Evolutionary conservation across 2,888 invertebrate species (phyloP), one percentile per base, ranked within the genome.

Genomic region (Epistrophella euchroma): DNA sequence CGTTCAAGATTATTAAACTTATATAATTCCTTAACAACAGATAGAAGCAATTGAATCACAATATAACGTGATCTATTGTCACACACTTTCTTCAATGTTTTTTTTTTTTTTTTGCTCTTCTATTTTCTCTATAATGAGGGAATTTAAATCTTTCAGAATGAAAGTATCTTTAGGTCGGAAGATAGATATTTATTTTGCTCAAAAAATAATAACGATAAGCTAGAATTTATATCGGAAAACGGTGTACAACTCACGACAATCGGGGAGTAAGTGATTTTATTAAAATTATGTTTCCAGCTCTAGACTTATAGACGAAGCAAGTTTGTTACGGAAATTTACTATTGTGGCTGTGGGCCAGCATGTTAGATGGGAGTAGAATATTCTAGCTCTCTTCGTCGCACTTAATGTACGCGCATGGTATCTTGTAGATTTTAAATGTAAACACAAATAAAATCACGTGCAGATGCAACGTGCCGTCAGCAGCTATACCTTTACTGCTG

Each of bases 391-490:
- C 43, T 62, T 43, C 17, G 25, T 62, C 43, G 9, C 62, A 62
- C 62, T 62, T n/a, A 13, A 1, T 28, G 66, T 35, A 22, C 25
- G 81, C 74, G 82, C 74, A 78, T 74, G 64, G 64, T 55, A 43
- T 56, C 82, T 28, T 40, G 47, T n/a, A 37, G 66, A 70, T 73
- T 85, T 52, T 17, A 55, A 71, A 60, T 71, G 77, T 82, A 86
- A 82, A 86, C 82, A 86, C 45, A 74, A 77, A 60, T 64, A 74
- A 71, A 43, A 17, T 86, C 86, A 86, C 86, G 82, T 86, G 86
- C 74, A 47, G 55, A 55, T 64, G 71, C 82, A 86, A 86, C 86
- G 86, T 86, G 86, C 28, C 40, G 37, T 22, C 32, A 15, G 35
- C 9, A n/a, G n/a, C n/a, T n/a, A n/a, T n/a, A n/a, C n/a, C n/a